A percentile compares a stretch with the other conserved stretches of the same genome.
Conservation (phyloP, 37 sponge, comb jelly and placozoan genomes). For the Tethya wilhelma region DNA sequence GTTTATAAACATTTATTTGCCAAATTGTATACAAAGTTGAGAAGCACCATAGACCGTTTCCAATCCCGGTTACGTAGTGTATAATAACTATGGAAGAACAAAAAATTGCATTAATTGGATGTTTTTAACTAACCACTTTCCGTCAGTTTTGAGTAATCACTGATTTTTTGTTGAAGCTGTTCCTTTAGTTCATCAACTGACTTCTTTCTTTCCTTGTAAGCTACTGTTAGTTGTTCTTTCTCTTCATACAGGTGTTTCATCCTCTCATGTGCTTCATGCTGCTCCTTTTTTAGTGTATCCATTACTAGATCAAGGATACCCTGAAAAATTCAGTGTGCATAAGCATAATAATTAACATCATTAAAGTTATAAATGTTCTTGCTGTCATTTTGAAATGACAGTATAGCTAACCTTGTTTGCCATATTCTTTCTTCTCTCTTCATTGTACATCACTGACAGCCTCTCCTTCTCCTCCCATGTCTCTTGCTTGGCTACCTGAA, state of each 20-base stretch:
- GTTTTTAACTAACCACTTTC: slow-evolving; percentile 8
- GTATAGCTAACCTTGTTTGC: slow-evolving; percentile 22
- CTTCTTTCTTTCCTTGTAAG: slow-evolving; percentile 4
- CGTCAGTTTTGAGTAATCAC: slow-evolving; percentile 3
- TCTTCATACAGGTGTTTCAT: not conserved
- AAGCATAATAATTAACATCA: not conserved
- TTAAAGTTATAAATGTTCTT: not conserved
- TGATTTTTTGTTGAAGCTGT: slow-evolving; percentile 6
- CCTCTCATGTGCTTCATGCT: slow-evolving; percentile 5
- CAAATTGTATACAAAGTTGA: not conserved
- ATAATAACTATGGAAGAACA: not conserved
- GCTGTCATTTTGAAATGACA: not conserved
- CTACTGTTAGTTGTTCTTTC: not conserved
- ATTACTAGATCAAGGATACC: slow-evolving; percentile 2
- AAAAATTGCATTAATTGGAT: not conserved
- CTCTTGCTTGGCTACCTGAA: slow-evolving; percentile 10
- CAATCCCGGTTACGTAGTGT: too few species aligned
- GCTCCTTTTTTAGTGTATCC: slow-evolving; percentile 14
- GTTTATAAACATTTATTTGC: not conserved
- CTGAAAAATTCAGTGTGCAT: not conserved
- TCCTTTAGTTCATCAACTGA: not conserved
- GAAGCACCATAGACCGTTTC: not conserved
- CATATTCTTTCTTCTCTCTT: slow-evolving; percentile 18
- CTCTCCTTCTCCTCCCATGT: slow-evolving; percentile 25
- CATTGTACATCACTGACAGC: slow-evolving; percentile 12